A percentile compares a stretch with the other conserved stretches of the same genome.
These are phyloP conservation scores for Lymantria dispar DNA, from an alignment of 2,888 invertebrate species.

Conservation along the genomic window DNA sequence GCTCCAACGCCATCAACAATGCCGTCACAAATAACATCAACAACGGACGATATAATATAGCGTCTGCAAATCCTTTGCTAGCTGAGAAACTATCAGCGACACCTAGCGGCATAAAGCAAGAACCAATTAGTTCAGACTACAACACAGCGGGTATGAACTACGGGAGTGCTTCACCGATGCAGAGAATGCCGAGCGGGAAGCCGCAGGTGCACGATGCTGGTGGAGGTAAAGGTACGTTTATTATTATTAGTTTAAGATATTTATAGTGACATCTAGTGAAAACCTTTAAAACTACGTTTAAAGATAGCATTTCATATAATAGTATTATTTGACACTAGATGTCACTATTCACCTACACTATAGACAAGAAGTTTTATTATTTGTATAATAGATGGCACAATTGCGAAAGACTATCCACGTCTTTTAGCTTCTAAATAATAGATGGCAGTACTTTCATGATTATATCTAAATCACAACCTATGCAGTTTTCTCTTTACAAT, in stretches of 20 bases:
- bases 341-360: conserved; percentile 26
- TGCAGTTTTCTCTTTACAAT: conserved; percentile 69
- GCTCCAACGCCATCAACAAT: conserved; percentile 76
- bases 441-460: conserved; percentile 46
- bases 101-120: conserved; percentile 83
- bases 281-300: conserved; percentile 5
- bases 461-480: conserved; percentile 15
- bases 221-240: conserved; percentile 79
- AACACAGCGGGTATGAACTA: conserved; percentile 78
- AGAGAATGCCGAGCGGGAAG: conserved; percentile 78
- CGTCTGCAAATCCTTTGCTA: conserved; percentile 92
- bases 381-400: not conserved
- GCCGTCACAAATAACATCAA: conserved; percentile 72
- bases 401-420: too few relatives aligned
- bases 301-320: conserved; percentile 6
- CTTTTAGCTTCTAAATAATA: conserved; percentile 14
- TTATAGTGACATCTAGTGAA: conserved; percentile 19
- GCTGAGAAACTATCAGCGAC: conserved; percentile 93
- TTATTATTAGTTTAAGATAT: conserved; percentile 30
- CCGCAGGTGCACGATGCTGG: conserved; percentile 78
- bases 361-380: conserved; percentile 10
- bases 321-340: conserved; percentile 38
- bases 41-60: conserved; percentile 88
- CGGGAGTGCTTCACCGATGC: conserved; percentile 76
- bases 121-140: conserved; percentile 77